Base-by-base conservation (phyloP, 1,140 invertebrate genomes). In the Sycobia sp. region DNA sequence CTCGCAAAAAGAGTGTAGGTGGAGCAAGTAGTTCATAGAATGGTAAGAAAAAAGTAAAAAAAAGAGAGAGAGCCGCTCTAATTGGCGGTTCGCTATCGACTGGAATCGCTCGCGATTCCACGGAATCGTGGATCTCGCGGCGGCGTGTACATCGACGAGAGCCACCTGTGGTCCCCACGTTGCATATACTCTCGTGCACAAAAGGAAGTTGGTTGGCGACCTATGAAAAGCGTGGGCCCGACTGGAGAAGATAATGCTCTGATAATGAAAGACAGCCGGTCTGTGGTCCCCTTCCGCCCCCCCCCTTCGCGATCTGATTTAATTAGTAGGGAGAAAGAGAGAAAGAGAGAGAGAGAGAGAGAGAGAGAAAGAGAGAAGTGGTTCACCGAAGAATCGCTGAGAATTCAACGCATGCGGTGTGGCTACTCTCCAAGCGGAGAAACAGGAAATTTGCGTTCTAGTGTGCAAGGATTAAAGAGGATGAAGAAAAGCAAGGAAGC, bases 221-320 rank as follows among this genome's bases (percentile, higher is more conserved):
- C 69, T 68, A 77, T 76, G 74, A 77, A 77, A 73, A 76, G 75
- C 68, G 68, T 69, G 67, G 61, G 41, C 20, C 62, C 67, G n/a
- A 10, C 7, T 67, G 62, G n/a, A n/a, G n/a, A 64, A 73, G 76
- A 78, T 80, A 78, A 71, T 75, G 65, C 29, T 5, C 75, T 67
- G 77, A 77, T 77, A 79, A 76, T 72, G 69, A 71, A 66, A 68
- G 69, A 73, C 69, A 70, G 69, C 67, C 65, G 59, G 70, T 43
- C 67, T 22, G 25, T n/a, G n/a, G n/a, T n/a, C n/a, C n/a, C n/a
- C n/a, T n/a, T n/a, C n/a, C n/a, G n/a, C n/a, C n/a, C n/a, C n/a
- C n/a, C n/a, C n/a, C n/a, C n/a, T n/a, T n/a, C 23, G n/a, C 70
- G 67, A 73, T 64, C 71, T 73, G 75, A 78, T 79, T 79, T 79